Conservation (phyloP, 2,113 vertebrate genomes). For the Mustelus asterias region DNA sequence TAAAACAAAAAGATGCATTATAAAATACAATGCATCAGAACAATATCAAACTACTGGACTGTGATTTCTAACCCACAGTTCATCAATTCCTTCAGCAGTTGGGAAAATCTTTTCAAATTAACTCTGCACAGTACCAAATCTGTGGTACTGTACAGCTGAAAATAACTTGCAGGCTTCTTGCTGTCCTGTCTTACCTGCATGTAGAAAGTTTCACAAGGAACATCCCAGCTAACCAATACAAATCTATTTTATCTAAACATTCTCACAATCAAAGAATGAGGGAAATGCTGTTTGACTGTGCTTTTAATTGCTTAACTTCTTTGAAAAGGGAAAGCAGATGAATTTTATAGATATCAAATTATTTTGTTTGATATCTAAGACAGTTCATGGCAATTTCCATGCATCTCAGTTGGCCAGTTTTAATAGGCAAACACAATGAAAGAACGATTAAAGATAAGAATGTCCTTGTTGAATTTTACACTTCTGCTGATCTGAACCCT, state of each 20-base stretch:
- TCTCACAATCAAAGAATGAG: neutral
- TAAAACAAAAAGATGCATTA: neutral
- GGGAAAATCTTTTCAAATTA: neutral
- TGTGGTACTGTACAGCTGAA: neutral
- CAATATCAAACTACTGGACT: neutral
- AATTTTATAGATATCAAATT: neutral
- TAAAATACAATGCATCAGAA: neutral
- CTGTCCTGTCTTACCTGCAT: neutral
- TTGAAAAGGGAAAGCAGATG: neutral
- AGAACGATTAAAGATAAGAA: neutral
- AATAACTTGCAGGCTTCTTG: neutral
- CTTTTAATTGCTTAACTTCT: neutral
- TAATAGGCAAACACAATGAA: neutral
- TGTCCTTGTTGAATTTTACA: neutral
- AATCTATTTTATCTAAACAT: neutral
- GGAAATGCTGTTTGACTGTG: neutral
- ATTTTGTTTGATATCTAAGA: neutral
- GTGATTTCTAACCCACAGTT: neutral
- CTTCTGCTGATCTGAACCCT: neutral
- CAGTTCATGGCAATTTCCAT: neutral
- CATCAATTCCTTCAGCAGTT: neutral
- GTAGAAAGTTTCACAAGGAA: conserved; percentile 5
- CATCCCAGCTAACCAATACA: neutral
- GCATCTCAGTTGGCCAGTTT: neutral
- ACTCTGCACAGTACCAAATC: neutral